These are phyloP conservation scores for Phanerotoma sp. DNA, from an alignment of 2,888 invertebrate species.

Conservation along the genomic window DNA sequence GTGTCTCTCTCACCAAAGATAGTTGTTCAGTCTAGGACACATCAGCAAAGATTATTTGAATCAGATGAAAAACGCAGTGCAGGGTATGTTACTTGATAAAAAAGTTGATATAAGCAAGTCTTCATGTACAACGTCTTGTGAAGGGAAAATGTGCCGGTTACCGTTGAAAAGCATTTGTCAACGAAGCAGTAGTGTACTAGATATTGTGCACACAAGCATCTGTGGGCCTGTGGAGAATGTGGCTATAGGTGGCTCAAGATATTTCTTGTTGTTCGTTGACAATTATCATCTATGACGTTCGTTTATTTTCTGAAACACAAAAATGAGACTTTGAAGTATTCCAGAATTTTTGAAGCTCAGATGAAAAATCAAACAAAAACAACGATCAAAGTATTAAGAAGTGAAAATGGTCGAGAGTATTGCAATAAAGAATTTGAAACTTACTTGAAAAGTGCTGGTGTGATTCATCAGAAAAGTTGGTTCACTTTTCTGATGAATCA, in stretches of 20 bases:
- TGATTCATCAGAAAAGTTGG: slow-evolving; percentile 26
- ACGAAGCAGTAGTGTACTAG: not conserved
- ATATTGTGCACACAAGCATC: slow-evolving; percentile 9
- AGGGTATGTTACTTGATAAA: not conserved
- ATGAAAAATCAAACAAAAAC: slow-evolving; percentile 3
- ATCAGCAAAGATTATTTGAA: not conserved
- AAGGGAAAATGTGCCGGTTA: slow-evolving; percentile 3
- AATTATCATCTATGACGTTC: slow-evolving; percentile 6
- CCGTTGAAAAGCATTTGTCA: slow-evolving; percentile 1
- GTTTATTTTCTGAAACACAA: slow-evolving; percentile 11
- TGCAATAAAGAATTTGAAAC: not conserved
- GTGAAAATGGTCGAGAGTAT: slow-evolving; percentile 12
- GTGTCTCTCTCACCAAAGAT: not conserved
- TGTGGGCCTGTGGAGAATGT: slow-evolving; percentile 15
- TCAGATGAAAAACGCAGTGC: not conserved
- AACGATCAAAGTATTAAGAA: slow-evolving; percentile 13
- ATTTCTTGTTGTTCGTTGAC: slow-evolving; percentile 11
- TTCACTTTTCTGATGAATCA: too few species aligned
- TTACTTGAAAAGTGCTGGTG: slow-evolving; percentile 17
- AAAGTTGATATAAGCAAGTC: not conserved
- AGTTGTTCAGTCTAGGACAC: not conserved
- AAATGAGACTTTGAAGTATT: slow-evolving; percentile 1
- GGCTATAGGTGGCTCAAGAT: slow-evolving; percentile 6
- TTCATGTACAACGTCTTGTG: not conserved
- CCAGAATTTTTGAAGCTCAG: not conserved